Percentiles rank a stretch among this genome's conserved stretches.
These are phyloP conservation scores for Orius laevigatus DNA, from an alignment of 1,140 invertebrate genomes.

Conservation along the genomic window DNA sequence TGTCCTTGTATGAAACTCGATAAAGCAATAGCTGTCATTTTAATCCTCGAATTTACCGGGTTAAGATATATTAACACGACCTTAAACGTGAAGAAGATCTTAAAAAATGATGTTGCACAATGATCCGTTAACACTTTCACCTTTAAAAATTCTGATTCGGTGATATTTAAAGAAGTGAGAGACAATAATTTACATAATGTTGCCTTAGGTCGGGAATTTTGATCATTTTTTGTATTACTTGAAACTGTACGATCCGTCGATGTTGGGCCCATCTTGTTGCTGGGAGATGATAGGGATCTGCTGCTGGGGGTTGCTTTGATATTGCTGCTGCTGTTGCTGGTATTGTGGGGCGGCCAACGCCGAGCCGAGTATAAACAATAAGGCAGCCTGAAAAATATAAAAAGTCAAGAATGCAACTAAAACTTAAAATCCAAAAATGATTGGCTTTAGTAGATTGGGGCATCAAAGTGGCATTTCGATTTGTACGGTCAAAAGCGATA, in stretches of 20 bases:
- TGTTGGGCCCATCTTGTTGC: slow-evolving; percentile 2
- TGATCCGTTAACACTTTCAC: neutral
- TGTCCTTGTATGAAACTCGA: too few relatives aligned
- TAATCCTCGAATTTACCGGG: too few relatives aligned
- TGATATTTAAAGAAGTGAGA: neutral
- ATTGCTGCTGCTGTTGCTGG: neutral
- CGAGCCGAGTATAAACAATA: slow-evolving; percentile 2
- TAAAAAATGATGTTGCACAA: neutral
- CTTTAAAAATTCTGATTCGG: neutral
- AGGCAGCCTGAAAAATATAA: neutral
- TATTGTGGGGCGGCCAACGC: slow-evolving; percentile 3
- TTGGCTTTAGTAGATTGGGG: too few relatives aligned
- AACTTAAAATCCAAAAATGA: too few relatives aligned
- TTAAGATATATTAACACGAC: too few relatives aligned
- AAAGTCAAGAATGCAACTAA: too few relatives aligned
- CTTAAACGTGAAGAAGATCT: neutral
- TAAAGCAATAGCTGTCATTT: too few relatives aligned
- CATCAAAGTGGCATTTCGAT: too few relatives aligned
- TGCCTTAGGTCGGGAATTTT: neutral
- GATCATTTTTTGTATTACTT: neutral
- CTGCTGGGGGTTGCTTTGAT: neutral
- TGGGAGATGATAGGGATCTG: slow-evolving; percentile 6
- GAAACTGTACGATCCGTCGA: slow-evolving; percentile 4
- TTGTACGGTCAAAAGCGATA: too few relatives aligned
- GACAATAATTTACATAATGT: neutral